These are phyloP conservation scores for Dreissena rostriformis DNA, from an alignment of 1,140 invertebrate species.

Conservation along the genomic window DNA sequence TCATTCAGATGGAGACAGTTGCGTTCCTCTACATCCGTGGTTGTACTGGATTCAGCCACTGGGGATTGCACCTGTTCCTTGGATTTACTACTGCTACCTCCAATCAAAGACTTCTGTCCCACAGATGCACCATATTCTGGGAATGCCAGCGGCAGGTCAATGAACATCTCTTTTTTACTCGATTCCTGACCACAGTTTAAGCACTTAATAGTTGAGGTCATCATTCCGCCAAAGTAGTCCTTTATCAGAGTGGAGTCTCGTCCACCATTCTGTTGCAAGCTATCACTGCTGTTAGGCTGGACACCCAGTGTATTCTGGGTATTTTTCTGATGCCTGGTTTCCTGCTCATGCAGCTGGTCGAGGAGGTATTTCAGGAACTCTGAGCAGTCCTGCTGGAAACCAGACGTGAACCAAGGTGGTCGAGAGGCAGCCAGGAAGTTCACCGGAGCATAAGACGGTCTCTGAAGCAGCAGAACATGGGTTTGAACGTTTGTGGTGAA, in stretches of 20 bases:
- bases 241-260: conserved; percentile 83
- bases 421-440: conserved; percentile 86
- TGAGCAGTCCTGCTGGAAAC: conserved; percentile 93
- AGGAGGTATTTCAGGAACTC: conserved; percentile 91
- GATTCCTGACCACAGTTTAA: conserved; percentile 87
- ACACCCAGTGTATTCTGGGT: background rate
- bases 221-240: conserved; percentile 88
- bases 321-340: conserved; percentile 72
- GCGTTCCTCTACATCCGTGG: conserved; percentile 1
- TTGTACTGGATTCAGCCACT: background rate
- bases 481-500: background rate
- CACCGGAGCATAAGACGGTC: conserved; percentile 85
- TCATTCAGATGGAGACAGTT: conserved; percentile 67
- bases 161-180: conserved; percentile 88
- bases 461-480: conserved; percentile 61
- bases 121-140: conserved; percentile 80
- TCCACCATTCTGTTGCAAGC: background rate
- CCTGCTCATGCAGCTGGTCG: conserved; percentile 88
- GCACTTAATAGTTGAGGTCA: conserved; percentile 88
- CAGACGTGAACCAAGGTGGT: conserved; percentile 88
- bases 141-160: conserved; percentile 91
- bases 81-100: conserved; percentile 45
- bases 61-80: background rate
- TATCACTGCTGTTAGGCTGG: conserved; percentile 3
- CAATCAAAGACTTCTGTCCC: conserved; percentile 63